Percentiles rank a stretch among this genome's conserved stretches.
Evolutionary conservation across 2,797 vertebrate genomes (phyloP).

Genomic region (Platalea minor): DNA sequence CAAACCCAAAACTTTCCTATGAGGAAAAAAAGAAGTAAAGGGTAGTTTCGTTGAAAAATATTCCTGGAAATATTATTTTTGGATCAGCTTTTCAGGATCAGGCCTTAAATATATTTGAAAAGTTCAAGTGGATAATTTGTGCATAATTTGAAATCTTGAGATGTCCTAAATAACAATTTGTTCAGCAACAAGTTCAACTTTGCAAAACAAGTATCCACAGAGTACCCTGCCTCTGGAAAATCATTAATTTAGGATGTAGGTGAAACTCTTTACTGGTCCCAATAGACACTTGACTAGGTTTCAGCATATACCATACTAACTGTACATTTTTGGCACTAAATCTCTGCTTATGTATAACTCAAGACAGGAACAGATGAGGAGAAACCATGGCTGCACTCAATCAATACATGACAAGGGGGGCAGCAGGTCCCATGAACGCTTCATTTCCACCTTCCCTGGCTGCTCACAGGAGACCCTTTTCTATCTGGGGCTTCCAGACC

Average conservation of each 20-base stretch:
- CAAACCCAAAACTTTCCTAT: neutral
- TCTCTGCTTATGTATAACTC: neutral
- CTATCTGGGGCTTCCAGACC: neutral
- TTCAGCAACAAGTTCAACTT: neutral
- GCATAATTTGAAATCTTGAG: neutral
- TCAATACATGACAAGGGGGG: accelerated
- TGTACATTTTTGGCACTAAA: neutral
- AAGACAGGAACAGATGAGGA: neutral
- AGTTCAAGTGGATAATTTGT: neutral
- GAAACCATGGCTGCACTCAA: neutral
- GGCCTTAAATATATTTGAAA: neutral
- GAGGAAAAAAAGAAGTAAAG: neutral
- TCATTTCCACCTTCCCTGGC: neutral
- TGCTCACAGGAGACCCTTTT: neutral
- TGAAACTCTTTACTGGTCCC: neutral
- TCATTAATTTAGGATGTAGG: neutral
- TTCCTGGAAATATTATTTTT: neutral
- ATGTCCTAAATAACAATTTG: neutral
- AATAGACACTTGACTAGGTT: neutral
- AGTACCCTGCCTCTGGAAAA: neutral
- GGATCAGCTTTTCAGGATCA: neutral
- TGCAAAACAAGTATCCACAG: neutral
- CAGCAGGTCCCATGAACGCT: accelerated
- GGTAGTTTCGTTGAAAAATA: neutral
- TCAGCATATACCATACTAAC: neutral